These are phyloP conservation scores for Oncorhynchus masou DNA, from an alignment of 2,113 vertebrate species.

Conservation along the genomic window DNA sequence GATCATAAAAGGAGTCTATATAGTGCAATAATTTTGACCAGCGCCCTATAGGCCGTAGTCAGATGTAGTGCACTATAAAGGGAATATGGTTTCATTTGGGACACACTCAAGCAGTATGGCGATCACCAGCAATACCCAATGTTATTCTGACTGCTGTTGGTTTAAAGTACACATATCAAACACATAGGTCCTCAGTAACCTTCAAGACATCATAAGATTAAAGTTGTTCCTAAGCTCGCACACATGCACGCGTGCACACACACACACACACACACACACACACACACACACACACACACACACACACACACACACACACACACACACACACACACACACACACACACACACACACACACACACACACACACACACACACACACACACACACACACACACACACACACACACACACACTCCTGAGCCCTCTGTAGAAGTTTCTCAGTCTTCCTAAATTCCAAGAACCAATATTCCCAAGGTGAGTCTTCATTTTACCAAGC, in stretches of 20 bases:
- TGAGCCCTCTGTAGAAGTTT: constrained; percentile 24
- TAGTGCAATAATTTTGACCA: no score
- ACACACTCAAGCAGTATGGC: constrained; percentile 27
- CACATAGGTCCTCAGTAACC: constrained; percentile 51
- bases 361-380: constrained; percentile 5
- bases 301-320: neutral
- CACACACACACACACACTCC: constrained; percentile 20
- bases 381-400: constrained; percentile 13
- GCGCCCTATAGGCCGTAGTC: no score
- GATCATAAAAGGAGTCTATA: constrained; percentile 47
- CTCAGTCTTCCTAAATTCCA: constrained; percentile 10
- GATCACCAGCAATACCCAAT: constrained; percentile 23
- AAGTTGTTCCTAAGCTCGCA: constrained; percentile 24
- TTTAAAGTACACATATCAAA: constrained; percentile 47
- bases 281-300: constrained; percentile 9
- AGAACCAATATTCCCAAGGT: constrained; percentile 8
- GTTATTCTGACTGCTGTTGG: constrained; percentile 21
- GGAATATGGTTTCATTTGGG: neutral
- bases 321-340: constrained; percentile 1
- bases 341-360: neutral
- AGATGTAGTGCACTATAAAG: no score
- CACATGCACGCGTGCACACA: constrained; percentile 14
- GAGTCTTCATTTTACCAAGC: constrained; percentile 40
- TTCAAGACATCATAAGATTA: constrained; percentile 44
- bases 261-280: constrained; percentile 11